These are phyloP conservation scores for Tylochromis polylepis DNA, from an alignment of 2,113 vertebrate species.

Conservation along the genomic window DNA sequence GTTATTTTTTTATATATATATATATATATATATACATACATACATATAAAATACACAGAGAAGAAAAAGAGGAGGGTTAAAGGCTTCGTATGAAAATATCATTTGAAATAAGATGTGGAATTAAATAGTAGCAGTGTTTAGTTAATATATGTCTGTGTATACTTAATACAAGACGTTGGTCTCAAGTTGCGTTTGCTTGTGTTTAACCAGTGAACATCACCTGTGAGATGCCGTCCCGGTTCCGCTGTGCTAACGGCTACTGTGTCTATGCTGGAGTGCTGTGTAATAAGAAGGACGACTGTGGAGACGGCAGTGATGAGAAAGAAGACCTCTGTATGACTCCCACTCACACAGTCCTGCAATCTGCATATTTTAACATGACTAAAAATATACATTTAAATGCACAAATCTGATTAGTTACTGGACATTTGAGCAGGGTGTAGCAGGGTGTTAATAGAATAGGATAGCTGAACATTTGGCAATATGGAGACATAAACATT, in stretches of 20 bases:
- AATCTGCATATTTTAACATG: background rate
- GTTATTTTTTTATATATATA: background rate
- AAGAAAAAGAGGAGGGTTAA: background rate
- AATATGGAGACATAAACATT: background rate
- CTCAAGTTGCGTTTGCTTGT: background rate
- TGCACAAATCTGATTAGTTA: background rate
- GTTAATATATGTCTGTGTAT: background rate
- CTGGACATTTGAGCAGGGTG: background rate
- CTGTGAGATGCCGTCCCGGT: constrained; percentile 65
- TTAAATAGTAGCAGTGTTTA: background rate
- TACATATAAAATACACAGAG: background rate
- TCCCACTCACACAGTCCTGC: background rate
- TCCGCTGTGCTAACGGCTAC: constrained; percentile 68
- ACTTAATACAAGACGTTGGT: background rate
- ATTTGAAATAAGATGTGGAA: background rate
- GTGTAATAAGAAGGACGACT: constrained; percentile 70
- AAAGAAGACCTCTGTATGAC: constrained; percentile 61
- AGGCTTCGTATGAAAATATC: background rate
- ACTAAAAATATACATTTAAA: background rate
- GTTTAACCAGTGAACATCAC: constrained; percentile 55
- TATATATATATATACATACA: accelerated
- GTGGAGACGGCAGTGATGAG: constrained; percentile 70
- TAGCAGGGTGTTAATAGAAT: background rate
- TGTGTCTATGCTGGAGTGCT: constrained; percentile 61
- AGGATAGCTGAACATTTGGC: background rate